Evolutionary conservation across 2,888 invertebrate species (phyloP).

Genomic region (Polietes domitor): DNA sequence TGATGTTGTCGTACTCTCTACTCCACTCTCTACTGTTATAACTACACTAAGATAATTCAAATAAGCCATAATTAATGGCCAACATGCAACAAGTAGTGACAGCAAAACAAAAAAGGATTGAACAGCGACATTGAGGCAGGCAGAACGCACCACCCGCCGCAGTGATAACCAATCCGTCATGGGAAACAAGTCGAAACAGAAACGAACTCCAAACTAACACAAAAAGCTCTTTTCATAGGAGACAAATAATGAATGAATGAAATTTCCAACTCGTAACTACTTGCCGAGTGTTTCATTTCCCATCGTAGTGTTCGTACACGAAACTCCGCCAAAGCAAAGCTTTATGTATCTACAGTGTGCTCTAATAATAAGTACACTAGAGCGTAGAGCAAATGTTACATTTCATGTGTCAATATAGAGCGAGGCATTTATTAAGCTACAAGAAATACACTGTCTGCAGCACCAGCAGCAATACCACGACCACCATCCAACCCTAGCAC

Average conservation of each 20-base stretch:
- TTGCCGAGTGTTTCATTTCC: background rate
- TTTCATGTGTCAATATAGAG: background rate
- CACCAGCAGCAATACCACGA: background rate
- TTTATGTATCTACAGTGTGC: conserved; percentile 27
- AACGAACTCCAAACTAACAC: too few species aligned
- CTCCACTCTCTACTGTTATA: too few species aligned
- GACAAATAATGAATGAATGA: background rate
- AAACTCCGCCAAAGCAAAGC: conserved; percentile 25
- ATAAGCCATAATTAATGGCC: background rate
- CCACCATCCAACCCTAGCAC: background rate
- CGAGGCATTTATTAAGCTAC: background rate
- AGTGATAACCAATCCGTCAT: conserved; percentile 12
- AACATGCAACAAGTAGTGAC: background rate
- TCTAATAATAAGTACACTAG: conserved; percentile 2
- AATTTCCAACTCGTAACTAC: too few species aligned
- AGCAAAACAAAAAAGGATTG: background rate
- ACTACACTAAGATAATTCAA: too few species aligned
- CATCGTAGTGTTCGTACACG: background rate
- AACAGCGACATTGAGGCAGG: background rate
- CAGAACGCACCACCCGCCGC: background rate
- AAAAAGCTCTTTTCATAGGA: background rate
- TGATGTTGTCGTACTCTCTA: background rate
- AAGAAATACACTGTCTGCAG: background rate
- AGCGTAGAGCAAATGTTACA: background rate
- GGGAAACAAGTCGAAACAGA: conserved; percentile 19